Conservation (phyloP, 2,113 vertebrate species). For the Lanius collurio region DNA sequence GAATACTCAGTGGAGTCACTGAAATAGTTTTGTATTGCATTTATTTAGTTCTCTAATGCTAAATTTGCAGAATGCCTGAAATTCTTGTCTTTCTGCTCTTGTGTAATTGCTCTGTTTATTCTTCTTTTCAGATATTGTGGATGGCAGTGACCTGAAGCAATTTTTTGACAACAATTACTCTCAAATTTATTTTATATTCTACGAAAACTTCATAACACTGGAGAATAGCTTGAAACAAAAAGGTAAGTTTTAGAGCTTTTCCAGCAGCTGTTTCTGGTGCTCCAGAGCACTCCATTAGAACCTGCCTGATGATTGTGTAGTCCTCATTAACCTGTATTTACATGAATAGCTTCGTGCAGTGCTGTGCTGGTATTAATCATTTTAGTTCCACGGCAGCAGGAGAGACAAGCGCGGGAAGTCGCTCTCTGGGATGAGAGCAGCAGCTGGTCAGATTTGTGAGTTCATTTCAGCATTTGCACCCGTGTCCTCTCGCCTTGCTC, state of each 20-base stretch:
- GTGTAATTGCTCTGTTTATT: background rate
- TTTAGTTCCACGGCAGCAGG: background rate
- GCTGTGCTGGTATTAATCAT: background rate
- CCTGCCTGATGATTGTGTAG: background rate
- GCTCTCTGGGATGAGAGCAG: background rate
- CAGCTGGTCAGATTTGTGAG: background rate
- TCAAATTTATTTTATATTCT: slow-evolving; percentile 99
- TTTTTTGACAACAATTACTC: slow-evolving; percentile 98
- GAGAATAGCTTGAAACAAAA: slow-evolving; percentile 98
- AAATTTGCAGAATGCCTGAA: background rate
- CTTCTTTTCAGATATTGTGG: slow-evolving; percentile 84
- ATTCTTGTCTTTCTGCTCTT: background rate
- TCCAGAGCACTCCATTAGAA: background rate
- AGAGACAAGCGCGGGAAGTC: background rate
- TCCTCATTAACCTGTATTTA: background rate
- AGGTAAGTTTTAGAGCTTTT: slow-evolving; percentile 77
- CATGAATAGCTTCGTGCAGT: background rate
- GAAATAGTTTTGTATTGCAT: background rate
- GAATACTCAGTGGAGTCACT: background rate
- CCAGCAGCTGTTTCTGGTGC: background rate
- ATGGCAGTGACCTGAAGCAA: slow-evolving; percentile 91
- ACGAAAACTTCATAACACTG: slow-evolving; percentile 99
- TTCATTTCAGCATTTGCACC: background rate
- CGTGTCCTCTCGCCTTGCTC: no score
- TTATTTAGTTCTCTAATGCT: background rate